phyloP scores from a whole-genome alignment of 2,888 invertebrate species.

The Cosmia trapezina region DNA sequence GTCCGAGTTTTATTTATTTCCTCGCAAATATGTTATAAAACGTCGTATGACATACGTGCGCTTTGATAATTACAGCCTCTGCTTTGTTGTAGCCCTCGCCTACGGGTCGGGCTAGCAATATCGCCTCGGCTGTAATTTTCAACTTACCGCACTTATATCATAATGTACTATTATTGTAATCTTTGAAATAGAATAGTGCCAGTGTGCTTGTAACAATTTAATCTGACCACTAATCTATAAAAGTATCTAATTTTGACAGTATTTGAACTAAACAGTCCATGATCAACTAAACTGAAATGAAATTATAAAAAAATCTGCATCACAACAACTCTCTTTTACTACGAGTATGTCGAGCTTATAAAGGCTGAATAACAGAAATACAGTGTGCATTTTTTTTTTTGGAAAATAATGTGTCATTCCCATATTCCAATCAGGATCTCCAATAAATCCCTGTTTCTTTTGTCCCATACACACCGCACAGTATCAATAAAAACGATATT shows the following conservation, averaged over 20 bases:
- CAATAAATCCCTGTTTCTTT: slow-evolving; percentile 15
- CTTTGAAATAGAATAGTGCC: neutral
- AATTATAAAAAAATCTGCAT: neutral
- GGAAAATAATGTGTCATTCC: neutral
- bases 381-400: neutral
- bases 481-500: slow-evolving; percentile 13
- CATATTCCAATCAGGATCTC: slow-evolving; percentile 4
- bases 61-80: too few species aligned
- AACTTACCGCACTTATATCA: too few species aligned
- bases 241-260: neutral
- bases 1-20: too few species aligned
- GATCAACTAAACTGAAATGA: neutral
- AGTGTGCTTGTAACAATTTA: neutral
- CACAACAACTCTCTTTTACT: too few species aligned
- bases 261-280: neutral
- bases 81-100: too few species aligned
- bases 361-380: neutral
- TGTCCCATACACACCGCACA: neutral
- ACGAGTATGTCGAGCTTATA: neutral
- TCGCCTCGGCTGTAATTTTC: too few species aligned
- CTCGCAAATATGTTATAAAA: too few species aligned
- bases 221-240: neutral
- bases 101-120: too few species aligned
- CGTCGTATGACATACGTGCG: too few species aligned
- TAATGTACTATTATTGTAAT: too few species aligned